These are phyloP conservation scores for Rallus crepitans DNA, from an alignment of 2,797 vertebrate genomes.

Conservation along the genomic window DNA sequence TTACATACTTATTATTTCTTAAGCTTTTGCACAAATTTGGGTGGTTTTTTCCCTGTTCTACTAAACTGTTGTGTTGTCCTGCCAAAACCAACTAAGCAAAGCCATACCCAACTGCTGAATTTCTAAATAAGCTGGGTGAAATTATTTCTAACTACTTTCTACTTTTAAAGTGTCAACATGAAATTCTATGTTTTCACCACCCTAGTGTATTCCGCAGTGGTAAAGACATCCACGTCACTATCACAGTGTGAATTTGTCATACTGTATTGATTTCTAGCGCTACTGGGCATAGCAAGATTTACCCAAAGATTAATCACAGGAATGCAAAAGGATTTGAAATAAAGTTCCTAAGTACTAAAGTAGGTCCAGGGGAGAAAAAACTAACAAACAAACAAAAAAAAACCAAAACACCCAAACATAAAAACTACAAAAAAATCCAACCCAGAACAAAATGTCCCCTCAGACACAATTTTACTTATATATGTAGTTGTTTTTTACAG, in stretches of 20 bases:
- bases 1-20: not conserved
- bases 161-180: not conserved
- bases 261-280: not conserved
- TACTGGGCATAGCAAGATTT: not conserved
- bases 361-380: not conserved
- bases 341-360: not conserved
- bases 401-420: too few species aligned
- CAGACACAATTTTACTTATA: not conserved
- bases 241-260: not conserved
- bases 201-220: not conserved
- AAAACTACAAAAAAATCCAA: not conserved
- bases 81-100: not conserved
- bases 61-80: not conserved
- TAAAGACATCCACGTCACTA: not conserved
- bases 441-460: not conserved
- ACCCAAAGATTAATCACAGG: not conserved
- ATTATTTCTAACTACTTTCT: not conserved
- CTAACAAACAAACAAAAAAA: too few species aligned
- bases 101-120: not conserved
- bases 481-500: not conserved
- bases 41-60: fast-evolving
- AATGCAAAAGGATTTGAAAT: not conserved
- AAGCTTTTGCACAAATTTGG: not conserved
- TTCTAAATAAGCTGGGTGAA: not conserved
- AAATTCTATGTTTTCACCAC: not conserved